Conservation (phyloP, 2,888 invertebrate species). For the Coelogynopora nodosa region DNA sequence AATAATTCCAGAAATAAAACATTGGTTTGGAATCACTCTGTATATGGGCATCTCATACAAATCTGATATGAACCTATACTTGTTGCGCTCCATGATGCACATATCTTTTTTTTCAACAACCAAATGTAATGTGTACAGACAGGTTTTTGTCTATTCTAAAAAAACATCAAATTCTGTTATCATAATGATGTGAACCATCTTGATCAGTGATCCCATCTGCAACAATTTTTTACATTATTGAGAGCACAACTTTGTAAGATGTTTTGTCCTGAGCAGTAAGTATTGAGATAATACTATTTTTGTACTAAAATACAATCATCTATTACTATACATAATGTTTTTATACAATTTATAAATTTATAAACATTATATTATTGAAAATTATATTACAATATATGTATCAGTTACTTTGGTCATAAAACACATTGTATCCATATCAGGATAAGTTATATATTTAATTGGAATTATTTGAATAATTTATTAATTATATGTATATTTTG, state of each 20-base stretch:
- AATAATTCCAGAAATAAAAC: neutral
- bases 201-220: neutral
- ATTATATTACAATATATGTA: too few species aligned
- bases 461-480: too few species aligned
- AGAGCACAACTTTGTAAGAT: neutral
- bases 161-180: neutral
- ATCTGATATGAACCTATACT: neutral
- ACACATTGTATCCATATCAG: too few species aligned
- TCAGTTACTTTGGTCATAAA: too few species aligned
- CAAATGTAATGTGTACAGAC: neutral
- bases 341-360: too few species aligned
- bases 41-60: conserved; percentile 14
- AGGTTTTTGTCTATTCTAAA: neutral
- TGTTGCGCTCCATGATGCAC: neutral
- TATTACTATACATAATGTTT: too few species aligned
- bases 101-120: neutral
- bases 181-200: neutral
- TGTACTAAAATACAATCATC: too few species aligned
- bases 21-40: neutral
- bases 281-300: neutral
- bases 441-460: too few species aligned
- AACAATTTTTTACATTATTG: neutral
- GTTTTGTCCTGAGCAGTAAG: neutral
- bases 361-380: too few species aligned
- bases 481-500: too few species aligned